phyloP scores from a whole-genome alignment of 92 coral and sea anemone species.

The Porites cylindrica region DNA sequence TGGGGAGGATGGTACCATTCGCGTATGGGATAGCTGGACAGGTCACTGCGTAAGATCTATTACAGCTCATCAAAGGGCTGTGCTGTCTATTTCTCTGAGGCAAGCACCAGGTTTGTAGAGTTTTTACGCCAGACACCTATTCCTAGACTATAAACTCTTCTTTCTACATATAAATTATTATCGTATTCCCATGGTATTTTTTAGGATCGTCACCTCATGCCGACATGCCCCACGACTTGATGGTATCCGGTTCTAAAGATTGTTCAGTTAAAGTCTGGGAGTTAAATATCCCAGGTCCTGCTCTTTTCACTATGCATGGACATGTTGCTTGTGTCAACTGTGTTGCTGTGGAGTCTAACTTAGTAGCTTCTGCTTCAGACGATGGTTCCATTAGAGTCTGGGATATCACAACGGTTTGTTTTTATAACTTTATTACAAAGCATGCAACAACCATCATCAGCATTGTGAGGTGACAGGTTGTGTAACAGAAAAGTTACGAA shows the following conservation, averaged over 20 bases:
- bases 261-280: slow-evolving; percentile 83
- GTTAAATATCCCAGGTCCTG: slow-evolving; percentile 26
- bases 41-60: slow-evolving; percentile 62
- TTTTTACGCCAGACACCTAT: neutral
- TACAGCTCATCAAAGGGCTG: slow-evolving; percentile 69
- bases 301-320: slow-evolving; percentile 50
- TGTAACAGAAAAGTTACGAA: no score
- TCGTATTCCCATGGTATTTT: neutral
- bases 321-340: slow-evolving; percentile 73
- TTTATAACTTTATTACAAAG: neutral
- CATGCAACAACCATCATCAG: neutral
- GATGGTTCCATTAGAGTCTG: slow-evolving; percentile 75
- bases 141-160: no score
- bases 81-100: slow-evolving; percentile 77
- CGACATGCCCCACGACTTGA: slow-evolving; percentile 75
- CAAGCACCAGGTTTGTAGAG: slow-evolving; percentile 64
- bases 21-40: slow-evolving; percentile 91
- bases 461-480: no score
- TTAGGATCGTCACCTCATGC: slow-evolving; percentile 52
- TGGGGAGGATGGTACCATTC: slow-evolving; percentile 75
- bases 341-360: slow-evolving; percentile 67
- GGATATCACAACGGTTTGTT: slow-evolving; percentile 71
- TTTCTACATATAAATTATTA: no score
- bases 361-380: slow-evolving; percentile 74
- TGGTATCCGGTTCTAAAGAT: slow-evolving; percentile 87